Percentiles rank a stretch among this genome's conserved stretches.
These are phyloP conservation scores for Lasioglossum calceatum DNA, from an alignment of 2,888 invertebrate species.

Conservation along the genomic window DNA sequence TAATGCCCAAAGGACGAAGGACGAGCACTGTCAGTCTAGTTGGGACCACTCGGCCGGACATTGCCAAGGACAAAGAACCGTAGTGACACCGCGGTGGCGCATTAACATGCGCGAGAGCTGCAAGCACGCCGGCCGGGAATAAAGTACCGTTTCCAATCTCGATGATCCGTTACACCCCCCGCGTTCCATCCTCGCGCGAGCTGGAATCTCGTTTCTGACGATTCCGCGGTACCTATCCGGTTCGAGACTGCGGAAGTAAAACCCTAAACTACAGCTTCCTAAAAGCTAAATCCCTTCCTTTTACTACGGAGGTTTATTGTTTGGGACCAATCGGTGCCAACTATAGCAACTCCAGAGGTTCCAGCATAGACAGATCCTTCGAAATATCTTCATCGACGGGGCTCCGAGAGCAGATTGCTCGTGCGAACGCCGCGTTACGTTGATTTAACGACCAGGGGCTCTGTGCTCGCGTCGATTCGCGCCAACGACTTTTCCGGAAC, in stretches of 20 bases:
- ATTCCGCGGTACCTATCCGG: not conserved
- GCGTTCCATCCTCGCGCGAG: slow-evolving; percentile 51
- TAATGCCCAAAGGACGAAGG: slow-evolving; percentile 26
- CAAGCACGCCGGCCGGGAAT: slow-evolving; percentile 52
- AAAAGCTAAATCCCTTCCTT: not conserved
- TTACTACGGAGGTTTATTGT: not conserved
- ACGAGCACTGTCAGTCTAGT: not conserved
- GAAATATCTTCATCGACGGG: slow-evolving; percentile 19
- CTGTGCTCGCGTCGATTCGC: not conserved
- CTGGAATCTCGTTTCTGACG: slow-evolving; percentile 47
- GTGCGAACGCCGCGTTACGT: not conserved
- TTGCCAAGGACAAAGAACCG: slow-evolving; percentile 61
- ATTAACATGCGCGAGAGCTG: slow-evolving; percentile 69
- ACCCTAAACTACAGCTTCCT: not conserved
- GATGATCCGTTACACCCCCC: slow-evolving; percentile 73
- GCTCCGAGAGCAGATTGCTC: not conserved
- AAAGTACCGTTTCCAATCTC: slow-evolving; percentile 76
- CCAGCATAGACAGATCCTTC: not conserved
- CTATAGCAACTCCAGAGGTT: not conserved
- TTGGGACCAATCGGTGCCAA: not conserved
- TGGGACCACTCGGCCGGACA: not conserved
- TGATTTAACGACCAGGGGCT: not conserved
- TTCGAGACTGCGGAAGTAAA: not conserved
- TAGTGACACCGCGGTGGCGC: slow-evolving; percentile 34
- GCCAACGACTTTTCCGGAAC: not conserved